These are phyloP conservation scores for Craseonycteris thonglongyai DNA, from an alignment of 2,113 vertebrate genomes.

Conservation along the genomic window DNA sequence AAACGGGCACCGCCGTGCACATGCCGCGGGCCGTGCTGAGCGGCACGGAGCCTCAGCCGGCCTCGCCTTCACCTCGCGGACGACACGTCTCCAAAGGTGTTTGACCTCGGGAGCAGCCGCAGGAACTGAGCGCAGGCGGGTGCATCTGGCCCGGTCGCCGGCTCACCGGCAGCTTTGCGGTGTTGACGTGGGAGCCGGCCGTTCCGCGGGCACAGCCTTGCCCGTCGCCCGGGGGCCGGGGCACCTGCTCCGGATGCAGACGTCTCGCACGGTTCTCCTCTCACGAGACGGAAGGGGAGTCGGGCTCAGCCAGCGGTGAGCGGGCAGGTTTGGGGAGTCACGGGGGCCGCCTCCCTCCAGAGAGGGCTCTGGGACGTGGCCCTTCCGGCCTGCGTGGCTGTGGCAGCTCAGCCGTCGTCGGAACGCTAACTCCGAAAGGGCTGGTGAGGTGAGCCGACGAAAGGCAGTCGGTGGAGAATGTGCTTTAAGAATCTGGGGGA, in stretches of 20 bases:
- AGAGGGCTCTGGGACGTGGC: fast-evolving
- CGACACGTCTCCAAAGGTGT: background rate
- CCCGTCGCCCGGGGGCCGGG: too few species aligned
- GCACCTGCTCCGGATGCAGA: background rate
- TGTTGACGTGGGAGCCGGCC: too few species aligned
- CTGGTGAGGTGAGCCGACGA: fast-evolving
- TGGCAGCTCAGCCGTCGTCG: fast-evolving
- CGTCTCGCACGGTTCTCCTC: too few species aligned
- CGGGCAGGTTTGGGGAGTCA: background rate
- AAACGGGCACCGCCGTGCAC: background rate
- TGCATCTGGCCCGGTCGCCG: too few species aligned
- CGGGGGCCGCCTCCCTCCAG: background rate
- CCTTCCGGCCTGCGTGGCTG: background rate
- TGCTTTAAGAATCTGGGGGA: fast-evolving
- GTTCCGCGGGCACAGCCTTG: too few species aligned
- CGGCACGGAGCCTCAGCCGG: fast-evolving
- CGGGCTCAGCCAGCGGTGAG: background rate
- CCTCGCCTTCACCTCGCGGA: background rate
- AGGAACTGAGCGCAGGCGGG: too few species aligned
- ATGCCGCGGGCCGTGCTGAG: fast-evolving
- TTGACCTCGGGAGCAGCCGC: too few species aligned
- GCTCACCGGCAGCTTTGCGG: too few species aligned
- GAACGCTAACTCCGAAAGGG: background rate
- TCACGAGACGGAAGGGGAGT: background rate
- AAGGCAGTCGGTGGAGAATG: background rate